Conservation (phyloP, 2,113 vertebrate species). For the Pelusios castaneus region DNA sequence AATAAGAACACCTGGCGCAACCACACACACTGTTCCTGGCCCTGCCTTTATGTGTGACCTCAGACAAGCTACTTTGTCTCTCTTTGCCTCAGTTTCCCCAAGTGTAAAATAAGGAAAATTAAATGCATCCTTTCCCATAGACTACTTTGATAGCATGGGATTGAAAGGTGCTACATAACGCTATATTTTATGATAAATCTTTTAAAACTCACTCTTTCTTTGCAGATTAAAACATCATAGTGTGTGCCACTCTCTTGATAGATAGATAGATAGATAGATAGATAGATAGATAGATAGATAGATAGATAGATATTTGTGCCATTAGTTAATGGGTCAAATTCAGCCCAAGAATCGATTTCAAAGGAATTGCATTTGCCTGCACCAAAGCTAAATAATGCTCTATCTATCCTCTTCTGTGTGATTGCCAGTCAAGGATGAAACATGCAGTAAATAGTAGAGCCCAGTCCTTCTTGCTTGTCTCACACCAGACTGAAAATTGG, state of each 20-base stretch:
- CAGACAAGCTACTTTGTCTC: rapidly evolving
- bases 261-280: too few species aligned
- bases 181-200: background rate
- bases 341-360: background rate
- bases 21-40: background rate
- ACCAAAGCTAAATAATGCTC: background rate
- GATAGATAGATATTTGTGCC: too few species aligned
- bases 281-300: too few species aligned
- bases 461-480: conserved; percentile 30
- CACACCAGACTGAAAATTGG: conserved; percentile 24
- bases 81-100: background rate
- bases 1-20: too few species aligned
- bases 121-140: background rate
- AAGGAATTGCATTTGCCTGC: background rate
- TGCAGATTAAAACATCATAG: background rate
- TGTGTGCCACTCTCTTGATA: background rate
- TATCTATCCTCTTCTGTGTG: background rate
- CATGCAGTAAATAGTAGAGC: background rate
- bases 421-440: background rate
- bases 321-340: background rate
- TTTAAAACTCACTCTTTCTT: background rate
- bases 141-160: background rate
- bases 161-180: rapidly evolving
- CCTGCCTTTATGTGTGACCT: background rate
- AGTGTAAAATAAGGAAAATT: background rate